Evolutionary conservation across 2,797 vertebrate species (phyloP).

Genomic region (Trachops cirrhosus): DNA sequence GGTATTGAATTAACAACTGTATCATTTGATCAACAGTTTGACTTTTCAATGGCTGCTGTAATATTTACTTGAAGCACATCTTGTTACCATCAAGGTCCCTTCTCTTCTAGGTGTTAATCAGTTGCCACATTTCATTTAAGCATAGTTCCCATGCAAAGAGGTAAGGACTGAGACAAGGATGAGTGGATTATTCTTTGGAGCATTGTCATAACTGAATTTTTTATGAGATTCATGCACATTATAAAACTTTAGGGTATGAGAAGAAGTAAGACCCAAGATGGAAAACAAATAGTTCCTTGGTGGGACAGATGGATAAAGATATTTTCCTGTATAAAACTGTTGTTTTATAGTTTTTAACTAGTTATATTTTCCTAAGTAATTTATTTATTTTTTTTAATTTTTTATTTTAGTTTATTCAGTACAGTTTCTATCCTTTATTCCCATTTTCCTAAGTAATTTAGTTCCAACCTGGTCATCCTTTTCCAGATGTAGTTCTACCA

Average conservation of each 20-base stretch:
- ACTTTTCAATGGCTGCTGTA: not conserved
- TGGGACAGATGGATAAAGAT: not conserved
- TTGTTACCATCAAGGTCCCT: not conserved
- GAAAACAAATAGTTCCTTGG: not conserved
- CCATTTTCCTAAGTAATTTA: not conserved
- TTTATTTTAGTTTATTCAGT: no score
- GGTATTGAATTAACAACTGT: not conserved
- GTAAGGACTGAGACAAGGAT: not conserved
- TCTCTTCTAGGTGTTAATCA: not conserved
- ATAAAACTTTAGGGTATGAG: not conserved
- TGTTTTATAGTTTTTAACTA: not conserved
- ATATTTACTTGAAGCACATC: rapidly evolving
- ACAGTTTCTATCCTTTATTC: no score
- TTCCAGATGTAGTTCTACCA: not conserved
- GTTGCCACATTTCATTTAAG: not conserved
- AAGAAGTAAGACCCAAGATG: not conserved
- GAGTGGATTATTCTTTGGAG: not conserved
- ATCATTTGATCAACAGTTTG: not conserved
- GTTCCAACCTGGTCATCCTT: no score
- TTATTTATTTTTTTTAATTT: no score
- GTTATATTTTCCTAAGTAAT: not conserved
- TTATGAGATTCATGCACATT: not conserved
- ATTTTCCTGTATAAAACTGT: not conserved
- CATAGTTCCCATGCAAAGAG: not conserved
- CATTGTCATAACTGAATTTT: not conserved